These are phyloP conservation scores for Mystacides longicornis DNA, from an alignment of 2,888 invertebrate species.

Conservation along the genomic window DNA sequence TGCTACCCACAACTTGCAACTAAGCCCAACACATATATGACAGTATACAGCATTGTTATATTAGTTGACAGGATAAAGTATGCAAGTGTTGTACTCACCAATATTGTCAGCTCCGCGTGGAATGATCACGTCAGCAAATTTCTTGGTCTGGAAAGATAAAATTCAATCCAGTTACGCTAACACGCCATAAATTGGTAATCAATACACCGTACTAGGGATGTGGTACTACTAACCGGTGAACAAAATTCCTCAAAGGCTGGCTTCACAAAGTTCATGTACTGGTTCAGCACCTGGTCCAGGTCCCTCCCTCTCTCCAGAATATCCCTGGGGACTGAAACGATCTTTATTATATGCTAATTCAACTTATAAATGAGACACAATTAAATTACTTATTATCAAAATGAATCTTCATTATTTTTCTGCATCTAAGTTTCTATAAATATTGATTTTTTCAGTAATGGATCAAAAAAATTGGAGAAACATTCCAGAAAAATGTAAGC, in stretches of 20 bases:
- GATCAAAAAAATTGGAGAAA: too few species aligned
- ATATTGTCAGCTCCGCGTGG: constrained; percentile 97
- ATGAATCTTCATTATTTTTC: not conserved
- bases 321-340: constrained; percentile 77
- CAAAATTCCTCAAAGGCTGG: constrained; percentile 99
- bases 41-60: too few species aligned
- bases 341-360: not conserved
- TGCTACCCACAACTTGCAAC: too few species aligned
- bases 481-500: too few species aligned
- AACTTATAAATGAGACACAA: not conserved
- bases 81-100: too few species aligned
- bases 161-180: not conserved
- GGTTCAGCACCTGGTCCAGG: constrained; percentile 88
- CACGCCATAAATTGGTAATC: not conserved
- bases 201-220: too few species aligned
- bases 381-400: too few species aligned
- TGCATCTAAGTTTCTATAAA: not conserved
- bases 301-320: constrained; percentile 92
- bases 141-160: constrained; percentile 77
- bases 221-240: constrained; percentile 79
- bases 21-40: too few species aligned
- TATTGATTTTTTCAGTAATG: not conserved
- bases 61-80: too few species aligned
- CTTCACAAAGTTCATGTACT: constrained; percentile 97
- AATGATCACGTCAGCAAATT: constrained; percentile 99